These are phyloP conservation scores for Elegia similella DNA, from an alignment of 2,888 invertebrate species.

Conservation along the genomic window DNA sequence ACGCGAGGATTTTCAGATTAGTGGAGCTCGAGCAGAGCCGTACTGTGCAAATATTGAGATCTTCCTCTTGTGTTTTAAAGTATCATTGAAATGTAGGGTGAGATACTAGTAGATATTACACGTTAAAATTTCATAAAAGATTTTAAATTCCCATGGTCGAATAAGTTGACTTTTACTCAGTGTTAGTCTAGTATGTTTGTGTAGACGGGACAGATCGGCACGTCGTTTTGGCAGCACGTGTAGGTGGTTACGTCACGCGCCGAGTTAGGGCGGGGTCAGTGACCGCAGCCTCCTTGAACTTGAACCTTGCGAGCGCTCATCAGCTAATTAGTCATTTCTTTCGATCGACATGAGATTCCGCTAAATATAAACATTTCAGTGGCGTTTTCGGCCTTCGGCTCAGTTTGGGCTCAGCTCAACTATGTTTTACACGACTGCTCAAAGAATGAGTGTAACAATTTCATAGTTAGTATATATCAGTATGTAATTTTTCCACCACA, in stretches of 20 bases:
- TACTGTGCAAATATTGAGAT: conserved; percentile 12
- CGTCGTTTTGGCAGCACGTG: conserved; percentile 12
- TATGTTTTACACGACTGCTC: no score
- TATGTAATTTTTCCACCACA: no score
- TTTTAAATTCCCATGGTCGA: not conserved
- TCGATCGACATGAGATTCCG: not conserved
- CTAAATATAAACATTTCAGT: not conserved
- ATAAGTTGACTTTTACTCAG: not conserved
- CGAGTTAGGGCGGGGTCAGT: conserved; percentile 24
- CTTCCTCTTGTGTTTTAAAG: not conserved
- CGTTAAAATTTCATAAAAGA: not conserved
- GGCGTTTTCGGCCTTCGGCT: not conserved
- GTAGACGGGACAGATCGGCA: not conserved
- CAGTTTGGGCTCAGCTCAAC: no score
- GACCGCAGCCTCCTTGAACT: conserved; percentile 26
- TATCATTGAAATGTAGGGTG: not conserved
- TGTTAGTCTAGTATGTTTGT: not conserved
- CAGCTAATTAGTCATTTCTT: conserved; percentile 16
- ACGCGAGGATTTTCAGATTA: conserved; percentile 14
- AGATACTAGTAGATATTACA: not conserved
- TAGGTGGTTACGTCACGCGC: conserved; percentile 10
- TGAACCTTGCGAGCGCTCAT: conserved; percentile 24
- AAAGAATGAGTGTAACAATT: no score
- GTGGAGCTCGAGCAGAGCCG: not conserved
- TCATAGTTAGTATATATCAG: no score